Evolutionary conservation across 2,888 invertebrate species (phyloP).

Genomic region (Troides helena): DNA sequence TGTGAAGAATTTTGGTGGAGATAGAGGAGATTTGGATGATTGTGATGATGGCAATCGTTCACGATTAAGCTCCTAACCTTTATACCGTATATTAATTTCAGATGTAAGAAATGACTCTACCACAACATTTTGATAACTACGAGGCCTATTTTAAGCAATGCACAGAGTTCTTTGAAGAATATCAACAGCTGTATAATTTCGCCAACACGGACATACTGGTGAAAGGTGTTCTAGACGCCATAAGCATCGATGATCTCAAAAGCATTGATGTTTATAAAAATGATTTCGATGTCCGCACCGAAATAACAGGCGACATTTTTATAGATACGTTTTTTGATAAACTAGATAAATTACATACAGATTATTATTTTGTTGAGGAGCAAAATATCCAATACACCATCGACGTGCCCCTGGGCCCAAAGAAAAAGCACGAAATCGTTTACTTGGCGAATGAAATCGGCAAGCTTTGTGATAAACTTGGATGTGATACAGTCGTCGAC

Average conservation of each 20-base stretch:
- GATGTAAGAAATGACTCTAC: slow-evolving; percentile 53
- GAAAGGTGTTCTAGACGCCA: slow-evolving; percentile 73
- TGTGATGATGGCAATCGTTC: too few species aligned
- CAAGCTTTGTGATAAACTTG: slow-evolving; percentile 63
- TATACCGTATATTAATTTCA: slow-evolving; percentile 14
- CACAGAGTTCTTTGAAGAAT: slow-evolving; percentile 78
- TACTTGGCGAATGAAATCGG: slow-evolving; percentile 80
- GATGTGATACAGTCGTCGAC: slow-evolving; percentile 82
- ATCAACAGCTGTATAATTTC: slow-evolving; percentile 82
- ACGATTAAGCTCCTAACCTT: neutral
- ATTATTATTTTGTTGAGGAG: slow-evolving; percentile 39
- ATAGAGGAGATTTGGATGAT: too few species aligned
- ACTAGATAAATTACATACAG: slow-evolving; percentile 43
- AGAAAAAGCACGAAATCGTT: slow-evolving; percentile 87
- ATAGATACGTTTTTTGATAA: slow-evolving; percentile 47
- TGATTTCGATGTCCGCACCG: slow-evolving; percentile 36
- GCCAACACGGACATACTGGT: slow-evolving; percentile 84
- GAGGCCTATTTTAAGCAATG: slow-evolving; percentile 79
- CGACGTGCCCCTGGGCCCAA: slow-evolving; percentile 71
- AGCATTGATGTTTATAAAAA: slow-evolving; percentile 42
- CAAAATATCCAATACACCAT: slow-evolving; percentile 41
- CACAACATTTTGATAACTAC: slow-evolving; percentile 44
- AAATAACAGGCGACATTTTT: slow-evolving; percentile 39
- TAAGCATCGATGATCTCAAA: slow-evolving; percentile 64
- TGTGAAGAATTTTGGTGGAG: too few species aligned